Conservation (phyloP, 2,888 invertebrate species). For the Parascotia fuliginaria region DNA sequence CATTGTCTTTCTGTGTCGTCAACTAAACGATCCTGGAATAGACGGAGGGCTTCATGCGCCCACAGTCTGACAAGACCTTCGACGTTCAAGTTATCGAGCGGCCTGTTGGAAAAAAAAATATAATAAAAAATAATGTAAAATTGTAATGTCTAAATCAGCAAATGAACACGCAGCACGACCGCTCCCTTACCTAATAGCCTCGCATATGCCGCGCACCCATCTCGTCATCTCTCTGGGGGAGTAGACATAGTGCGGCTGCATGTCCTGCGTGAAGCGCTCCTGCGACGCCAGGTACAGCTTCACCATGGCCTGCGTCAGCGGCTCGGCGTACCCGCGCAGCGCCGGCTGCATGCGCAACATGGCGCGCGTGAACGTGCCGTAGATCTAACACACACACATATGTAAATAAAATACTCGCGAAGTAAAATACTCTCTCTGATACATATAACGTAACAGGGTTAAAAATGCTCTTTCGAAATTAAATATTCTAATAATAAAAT, state of each 20-base stretch:
- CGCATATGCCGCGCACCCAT: conserved; percentile 99
- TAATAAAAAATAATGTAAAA: too few species aligned
- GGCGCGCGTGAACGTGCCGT: conserved; percentile 99
- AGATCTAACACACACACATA: conserved; percentile 92
- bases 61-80: conserved; percentile 99
- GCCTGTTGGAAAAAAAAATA: conserved; percentile 82
- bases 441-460: too few species aligned
- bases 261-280: conserved; percentile 99
- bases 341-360: conserved; percentile 98
- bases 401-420: too few species aligned
- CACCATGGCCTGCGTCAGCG: conserved; percentile 99
- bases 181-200: conserved; percentile 94
- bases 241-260: conserved; percentile 99
- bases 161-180: too few species aligned
- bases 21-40: conserved; percentile 98
- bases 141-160: too few species aligned
- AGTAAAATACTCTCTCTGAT: too few species aligned
- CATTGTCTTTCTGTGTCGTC: conserved; percentile 97
- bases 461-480: too few species aligned
- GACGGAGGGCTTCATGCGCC: conserved; percentile 99
- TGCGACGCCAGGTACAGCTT: conserved; percentile 98
- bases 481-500: too few species aligned
- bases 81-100: conserved; percentile 95
- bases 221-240: conserved; percentile 99
- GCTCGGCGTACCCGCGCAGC: conserved; percentile 96